Evolutionary conservation across 2,797 vertebrate species (phyloP), one percentile per base, ranked within the genome.

Genomic region (Chloroceryle amazona): DNA sequence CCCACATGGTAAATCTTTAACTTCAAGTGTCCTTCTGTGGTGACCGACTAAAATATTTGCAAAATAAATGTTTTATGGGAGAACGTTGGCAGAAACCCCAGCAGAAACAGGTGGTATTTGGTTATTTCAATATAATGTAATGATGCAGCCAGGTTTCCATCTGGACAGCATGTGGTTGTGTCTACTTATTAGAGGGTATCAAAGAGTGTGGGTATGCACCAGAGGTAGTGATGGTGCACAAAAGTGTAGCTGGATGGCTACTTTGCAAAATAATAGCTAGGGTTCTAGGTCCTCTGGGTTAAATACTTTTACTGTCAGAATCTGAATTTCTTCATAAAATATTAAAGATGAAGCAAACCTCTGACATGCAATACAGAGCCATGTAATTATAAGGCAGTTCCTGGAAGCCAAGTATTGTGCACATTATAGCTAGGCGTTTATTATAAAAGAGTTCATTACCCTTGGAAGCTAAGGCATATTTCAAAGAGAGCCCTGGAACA

Each of bases 71-170:
- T 98, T 99, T 99, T 99, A 99, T 99, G 98, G 98, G 98, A 98
- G 98, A 99, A 98, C 95, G 98, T 99, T 99, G 99, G 99, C 99
- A 99, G 97, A 80, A 97, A 92, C 98, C 97, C 98, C 95, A 96
- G 97, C 96, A 96, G 97, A 98, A 99, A 99, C 99, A 99, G 99
- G 99, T 99, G 99, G 99, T 98, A 98, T 98, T 98, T 98, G 98
- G 98, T 99, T 99, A 99, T 99, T 99, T 99, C 98, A 99, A 98
- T 99, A 98, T 99, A 99, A 98, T 98, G 97, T 98, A 98, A 99
- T 99, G 99, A 99, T 99, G 98, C 98, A 99, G 98, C 98, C 98
- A 98, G 98, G 98, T 98, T 98, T 97, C 98, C 97, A 98, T 98
- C 98, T 98, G 97, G 98, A 98, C 98, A 98, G 97, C 98, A 98